Base-by-base conservation (phyloP, 2,113 vertebrate species). In the Carassius gibelio region DNA sequence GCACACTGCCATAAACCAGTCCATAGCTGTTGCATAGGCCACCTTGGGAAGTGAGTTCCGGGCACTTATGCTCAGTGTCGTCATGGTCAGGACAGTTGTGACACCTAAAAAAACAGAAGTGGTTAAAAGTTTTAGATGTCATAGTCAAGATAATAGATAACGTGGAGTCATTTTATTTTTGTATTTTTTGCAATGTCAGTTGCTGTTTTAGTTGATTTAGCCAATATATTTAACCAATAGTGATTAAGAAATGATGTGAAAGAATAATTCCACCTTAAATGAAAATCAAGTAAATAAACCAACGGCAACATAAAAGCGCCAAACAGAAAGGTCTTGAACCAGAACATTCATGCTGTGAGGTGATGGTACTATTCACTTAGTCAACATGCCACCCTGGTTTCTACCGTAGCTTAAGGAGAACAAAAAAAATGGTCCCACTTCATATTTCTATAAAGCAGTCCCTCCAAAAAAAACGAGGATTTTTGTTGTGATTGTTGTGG, bases 1-100 rank as follows among this genome's bases (percentile, higher is more conserved):
- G 95, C 98, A 99, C 92, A 99, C 98, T 8, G 98, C 98, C 96
- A 99, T 99, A 96, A 99, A 99, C 98, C 98, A 99, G 95, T 99
- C 98, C 98, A 99, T 99, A 93, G 98, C 98, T 21, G 98, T 99
- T 92, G 98, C 98, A 7, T 99, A 99, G 75, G 98, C 98, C 93
- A 99, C 98, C 91, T 99, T 99, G 89, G 98, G 98, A 85, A 99
- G 95, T 11, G 98, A 99, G 94, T 99, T 99, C 94, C 98, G 96
- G 91, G 98, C 98, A 92, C 98, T 99, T 96, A 99, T 99, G 93
- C 98, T 99, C 91, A 99, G 92, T 0, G 98, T 99, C 80, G 98
- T 99, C 98, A 99, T 99, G 90, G 98, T 99, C 88, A 99, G 96
- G 84, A 99, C 98, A 0, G 98, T 99, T 91, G 98, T 99, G 92